Evolutionary conservation across 2,888 invertebrate genomes (phyloP), one percentile per base, ranked within the genome.

Genomic region (Andrena trimmerana): DNA sequence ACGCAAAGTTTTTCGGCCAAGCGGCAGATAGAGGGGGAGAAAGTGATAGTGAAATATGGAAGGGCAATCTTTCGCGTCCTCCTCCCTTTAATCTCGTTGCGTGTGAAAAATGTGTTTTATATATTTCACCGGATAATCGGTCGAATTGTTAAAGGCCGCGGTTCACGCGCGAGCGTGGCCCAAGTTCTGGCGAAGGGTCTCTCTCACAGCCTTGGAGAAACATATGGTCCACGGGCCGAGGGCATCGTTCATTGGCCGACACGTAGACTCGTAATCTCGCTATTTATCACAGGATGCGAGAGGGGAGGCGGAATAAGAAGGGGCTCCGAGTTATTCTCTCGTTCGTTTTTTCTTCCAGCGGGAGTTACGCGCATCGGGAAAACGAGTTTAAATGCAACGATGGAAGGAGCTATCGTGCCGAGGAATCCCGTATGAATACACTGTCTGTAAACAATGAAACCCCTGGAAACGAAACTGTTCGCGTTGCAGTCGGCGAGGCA

Each of bases 251-350:
- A 90, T 90, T 90, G 91, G 89, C 87, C 88, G 88, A 85, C 88
- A 89, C 91, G 86, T 85, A 90, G 89, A 90, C 90, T 90, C 90
- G 90, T 93, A 92, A 93, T 93, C 93, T 93, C 76, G 90, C 91
- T 92, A 93, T 93, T 92, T 92, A 93, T 93, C 93, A 92, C 93
- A 91, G 92, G 93, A 92, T 91, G 91, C 89, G 85, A 86, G 83
- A 74, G 77, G 85, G 81, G 77, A 50, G 69, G 72, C 48, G 50
- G 63, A 70, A 67, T 50, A 81, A 78, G 78, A 78, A 74, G 78
- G 70, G 74, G 71, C 29, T 57, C 24, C 31, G 66, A 67, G 70
- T 83, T 72, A 59, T 65, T 78, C 67, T 42, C 75, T 59, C 36
- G 42, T 42, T 42, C 42, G 42, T 74, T 66, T 27, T 78, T 36